These are phyloP conservation scores for Eupithecia dodoneata DNA, from an alignment of 2,888 invertebrate species.

Conservation along the genomic window DNA sequence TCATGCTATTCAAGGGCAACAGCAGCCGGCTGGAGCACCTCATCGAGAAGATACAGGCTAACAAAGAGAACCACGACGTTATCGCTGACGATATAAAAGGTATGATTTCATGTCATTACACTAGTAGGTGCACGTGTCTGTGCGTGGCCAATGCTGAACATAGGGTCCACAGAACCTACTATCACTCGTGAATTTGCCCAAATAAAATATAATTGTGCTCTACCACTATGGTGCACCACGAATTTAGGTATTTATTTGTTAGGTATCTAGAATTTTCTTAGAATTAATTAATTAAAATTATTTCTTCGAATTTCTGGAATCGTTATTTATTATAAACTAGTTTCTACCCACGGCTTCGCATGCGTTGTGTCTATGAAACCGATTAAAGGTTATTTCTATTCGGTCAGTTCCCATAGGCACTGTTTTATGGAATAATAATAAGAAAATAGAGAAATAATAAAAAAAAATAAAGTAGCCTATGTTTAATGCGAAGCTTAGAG, in stretches of 20 bases:
- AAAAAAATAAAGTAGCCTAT: too few species aligned
- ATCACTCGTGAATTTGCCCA: neutral
- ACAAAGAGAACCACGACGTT: conserved; percentile 88
- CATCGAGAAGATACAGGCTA: conserved; percentile 94
- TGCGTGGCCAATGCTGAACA: neutral
- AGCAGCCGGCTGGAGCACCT: conserved; percentile 92
- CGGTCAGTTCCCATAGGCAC: too few species aligned
- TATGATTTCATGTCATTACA: conserved; percentile 49
- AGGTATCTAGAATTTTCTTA: too few species aligned
- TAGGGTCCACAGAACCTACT: neutral
- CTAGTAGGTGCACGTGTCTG: neutral
- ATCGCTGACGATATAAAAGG: conserved; percentile 81
- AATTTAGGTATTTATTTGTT: neutral
- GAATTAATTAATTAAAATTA: neutral
- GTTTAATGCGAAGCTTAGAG: too few species aligned
- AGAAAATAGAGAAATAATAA: too few species aligned
- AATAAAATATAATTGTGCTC: neutral
- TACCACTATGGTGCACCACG: neutral
- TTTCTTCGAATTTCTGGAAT: neutral
- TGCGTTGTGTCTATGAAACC: too few species aligned
- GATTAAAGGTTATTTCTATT: too few species aligned
- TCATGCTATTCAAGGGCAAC: conserved; percentile 94
- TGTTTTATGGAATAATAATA: too few species aligned
- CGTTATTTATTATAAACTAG: neutral
- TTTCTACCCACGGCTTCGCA: too few species aligned